These are phyloP conservation scores for Burhinus oedicnemus DNA, from an alignment of 2,113 vertebrate genomes.

Conservation along the genomic window DNA sequence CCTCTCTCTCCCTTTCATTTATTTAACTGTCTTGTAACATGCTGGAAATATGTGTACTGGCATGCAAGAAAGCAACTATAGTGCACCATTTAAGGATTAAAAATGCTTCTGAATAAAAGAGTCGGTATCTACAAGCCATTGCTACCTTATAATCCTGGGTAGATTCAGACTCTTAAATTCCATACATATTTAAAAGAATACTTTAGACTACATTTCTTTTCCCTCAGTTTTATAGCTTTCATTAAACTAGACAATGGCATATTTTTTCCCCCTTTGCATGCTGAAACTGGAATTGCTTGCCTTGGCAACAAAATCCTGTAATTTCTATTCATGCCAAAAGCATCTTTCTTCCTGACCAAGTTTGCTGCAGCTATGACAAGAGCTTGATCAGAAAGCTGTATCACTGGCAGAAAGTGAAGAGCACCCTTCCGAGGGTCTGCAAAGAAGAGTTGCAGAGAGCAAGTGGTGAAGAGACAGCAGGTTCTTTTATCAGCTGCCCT, in stretches of 20 bases:
- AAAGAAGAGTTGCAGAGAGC: not conserved
- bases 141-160: not conserved
- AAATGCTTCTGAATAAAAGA: slow-evolving; percentile 12
- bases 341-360: not conserved
- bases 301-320: slow-evolving; percentile 31
- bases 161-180: slow-evolving; percentile 32
- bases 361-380: not conserved
- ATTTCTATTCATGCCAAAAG: not conserved
- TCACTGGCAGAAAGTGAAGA: not conserved
- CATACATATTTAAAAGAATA: not conserved
- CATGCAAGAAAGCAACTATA: not conserved
- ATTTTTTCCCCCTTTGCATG: not conserved
- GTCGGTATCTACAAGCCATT: not conserved
- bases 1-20: not conserved
- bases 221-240: slow-evolving; percentile 27
- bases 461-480: not conserved
- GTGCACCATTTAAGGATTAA: slow-evolving; percentile 45
- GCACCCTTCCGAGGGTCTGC: not conserved
- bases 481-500: not conserved
- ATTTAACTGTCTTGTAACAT: not conserved
- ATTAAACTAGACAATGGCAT: slow-evolving; percentile 19
- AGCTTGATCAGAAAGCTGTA: not conserved
- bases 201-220: not conserved
- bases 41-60: not conserved
- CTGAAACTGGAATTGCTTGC: slow-evolving; percentile 20